Percentiles rank a stretch among this genome's conserved stretches.
These are phyloP conservation scores for Tridacna crocea DNA, from an alignment of 2,888 invertebrate species.

Conservation along the genomic window DNA sequence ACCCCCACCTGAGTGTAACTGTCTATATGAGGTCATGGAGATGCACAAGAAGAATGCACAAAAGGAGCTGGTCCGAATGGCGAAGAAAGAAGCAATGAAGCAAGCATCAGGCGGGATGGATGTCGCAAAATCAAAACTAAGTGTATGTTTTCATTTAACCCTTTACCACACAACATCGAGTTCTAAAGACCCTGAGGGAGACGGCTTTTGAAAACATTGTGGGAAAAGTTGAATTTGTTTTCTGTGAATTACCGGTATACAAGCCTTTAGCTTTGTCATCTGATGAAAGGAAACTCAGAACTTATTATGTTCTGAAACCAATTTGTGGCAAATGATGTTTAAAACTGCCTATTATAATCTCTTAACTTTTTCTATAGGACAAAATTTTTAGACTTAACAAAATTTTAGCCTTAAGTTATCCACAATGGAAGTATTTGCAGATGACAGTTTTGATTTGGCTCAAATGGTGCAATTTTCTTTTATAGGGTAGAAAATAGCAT, in stretches of 20 bases:
- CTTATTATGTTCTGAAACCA: too few species aligned
- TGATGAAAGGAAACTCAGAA: too few species aligned
- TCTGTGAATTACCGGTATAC: background rate
- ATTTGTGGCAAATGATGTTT: too few species aligned
- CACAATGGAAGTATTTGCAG: too few species aligned
- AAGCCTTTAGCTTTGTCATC: background rate
- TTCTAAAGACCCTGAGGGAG: background rate
- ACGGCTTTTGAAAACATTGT: background rate
- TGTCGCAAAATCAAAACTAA: constrained; percentile 32
- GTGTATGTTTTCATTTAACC: constrained; percentile 30
- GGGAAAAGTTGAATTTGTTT: background rate
- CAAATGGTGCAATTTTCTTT: too few species aligned
- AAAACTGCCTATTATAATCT: too few species aligned
- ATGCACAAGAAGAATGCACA: constrained; percentile 75
- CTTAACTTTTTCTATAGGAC: too few species aligned
- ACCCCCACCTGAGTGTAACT: constrained; percentile 73
- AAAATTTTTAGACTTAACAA: too few species aligned
- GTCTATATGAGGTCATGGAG: constrained; percentile 77
- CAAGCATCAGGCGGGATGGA: constrained; percentile 34
- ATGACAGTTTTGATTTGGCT: too few species aligned
- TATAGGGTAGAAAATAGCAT: too few species aligned
- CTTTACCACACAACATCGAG: background rate
- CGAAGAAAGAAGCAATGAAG: constrained; percentile 71
- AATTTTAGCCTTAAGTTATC: too few species aligned
- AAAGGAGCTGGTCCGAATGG: constrained; percentile 68